Evolutionary conservation across 2,888 invertebrate species (phyloP).

Genomic region (Parapristionchus giblindavisi): DNA sequence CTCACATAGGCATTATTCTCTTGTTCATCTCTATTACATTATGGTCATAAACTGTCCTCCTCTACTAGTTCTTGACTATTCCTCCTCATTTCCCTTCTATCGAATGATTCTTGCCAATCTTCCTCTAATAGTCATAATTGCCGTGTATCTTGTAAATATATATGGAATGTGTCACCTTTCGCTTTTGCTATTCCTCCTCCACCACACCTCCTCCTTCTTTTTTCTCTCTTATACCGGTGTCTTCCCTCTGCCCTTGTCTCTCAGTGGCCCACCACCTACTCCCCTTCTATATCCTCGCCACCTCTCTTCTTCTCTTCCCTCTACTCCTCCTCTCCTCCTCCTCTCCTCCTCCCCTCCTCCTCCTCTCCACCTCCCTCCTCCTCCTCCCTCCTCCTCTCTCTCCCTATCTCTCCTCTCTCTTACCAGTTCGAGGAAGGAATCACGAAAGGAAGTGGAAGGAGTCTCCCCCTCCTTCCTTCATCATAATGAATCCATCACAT

Average conservation of each 20-base stretch:
- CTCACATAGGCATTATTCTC: conserved; percentile 15
- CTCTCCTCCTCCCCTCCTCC: conserved; percentile 7
- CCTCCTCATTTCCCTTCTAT: background rate
- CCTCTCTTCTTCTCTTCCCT: background rate
- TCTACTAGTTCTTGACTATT: background rate
- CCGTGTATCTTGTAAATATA: conserved; percentile 29
- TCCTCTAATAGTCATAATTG: background rate
- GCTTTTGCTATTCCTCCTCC: conserved; percentile 36
- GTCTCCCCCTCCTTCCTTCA: background rate
- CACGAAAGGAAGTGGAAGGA: conserved; percentile 1
- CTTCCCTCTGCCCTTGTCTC: conserved; percentile 16
- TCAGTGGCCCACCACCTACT: no score
- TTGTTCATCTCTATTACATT: no score
- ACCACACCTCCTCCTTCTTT: no score
- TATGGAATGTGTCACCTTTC: conserved; percentile 36
- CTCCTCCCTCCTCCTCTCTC: conserved; percentile 3
- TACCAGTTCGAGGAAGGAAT: background rate
- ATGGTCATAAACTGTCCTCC: background rate
- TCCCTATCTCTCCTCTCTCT: conserved; percentile 1
- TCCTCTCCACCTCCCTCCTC: conserved; percentile 22
- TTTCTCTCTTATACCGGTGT: conserved; percentile 36
- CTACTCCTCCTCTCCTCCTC: conserved; percentile 3
- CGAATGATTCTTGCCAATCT: background rate
- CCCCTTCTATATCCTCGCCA: no score
- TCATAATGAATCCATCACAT: background rate